Evolutionary conservation across 2,888 invertebrate genomes (phyloP).

Genomic region (Cephus pygmeus): DNA sequence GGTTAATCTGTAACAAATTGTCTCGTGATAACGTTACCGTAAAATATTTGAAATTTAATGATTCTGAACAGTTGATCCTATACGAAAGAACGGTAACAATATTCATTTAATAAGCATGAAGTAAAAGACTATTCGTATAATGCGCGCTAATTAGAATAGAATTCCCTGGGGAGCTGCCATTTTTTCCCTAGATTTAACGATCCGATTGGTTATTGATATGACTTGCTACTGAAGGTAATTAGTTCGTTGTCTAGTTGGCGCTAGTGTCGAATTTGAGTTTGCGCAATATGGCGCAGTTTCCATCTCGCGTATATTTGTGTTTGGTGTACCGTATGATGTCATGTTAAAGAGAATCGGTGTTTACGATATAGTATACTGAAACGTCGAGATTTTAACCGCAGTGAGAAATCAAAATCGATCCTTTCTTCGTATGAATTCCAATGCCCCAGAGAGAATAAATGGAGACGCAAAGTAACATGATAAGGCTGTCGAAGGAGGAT

Average conservation of each 20-base stretch:
- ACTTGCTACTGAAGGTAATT: not conserved
- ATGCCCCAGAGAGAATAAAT: slow-evolving; percentile 42
- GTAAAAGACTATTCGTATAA: not conserved
- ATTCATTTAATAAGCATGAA: not conserved
- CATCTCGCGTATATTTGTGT: not conserved
- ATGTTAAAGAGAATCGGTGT: not conserved
- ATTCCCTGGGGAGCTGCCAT: not conserved
- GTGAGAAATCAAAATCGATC: not conserved
- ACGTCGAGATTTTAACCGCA: not conserved
- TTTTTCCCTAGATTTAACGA: not conserved
- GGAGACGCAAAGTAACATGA: slow-evolving; percentile 67
- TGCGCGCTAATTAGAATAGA: not conserved
- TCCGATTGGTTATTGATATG: not conserved
- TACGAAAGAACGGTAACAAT: not conserved
- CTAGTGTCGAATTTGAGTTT: not conserved
- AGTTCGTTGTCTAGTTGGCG: not conserved
- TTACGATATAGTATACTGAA: not conserved
- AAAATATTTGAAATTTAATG: not conserved
- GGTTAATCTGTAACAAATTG: not conserved
- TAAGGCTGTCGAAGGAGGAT: slow-evolving; percentile 74
- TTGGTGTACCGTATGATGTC: not conserved
- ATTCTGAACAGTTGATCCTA: not conserved
- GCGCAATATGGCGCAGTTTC: not conserved
- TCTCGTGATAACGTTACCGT: not conserved
- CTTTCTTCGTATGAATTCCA: slow-evolving; percentile 13